Percentiles rank a stretch among this genome's conserved stretches.
phyloP scores from a whole-genome alignment of 2,113 vertebrate genomes.

The Vidua chalybeata region DNA sequence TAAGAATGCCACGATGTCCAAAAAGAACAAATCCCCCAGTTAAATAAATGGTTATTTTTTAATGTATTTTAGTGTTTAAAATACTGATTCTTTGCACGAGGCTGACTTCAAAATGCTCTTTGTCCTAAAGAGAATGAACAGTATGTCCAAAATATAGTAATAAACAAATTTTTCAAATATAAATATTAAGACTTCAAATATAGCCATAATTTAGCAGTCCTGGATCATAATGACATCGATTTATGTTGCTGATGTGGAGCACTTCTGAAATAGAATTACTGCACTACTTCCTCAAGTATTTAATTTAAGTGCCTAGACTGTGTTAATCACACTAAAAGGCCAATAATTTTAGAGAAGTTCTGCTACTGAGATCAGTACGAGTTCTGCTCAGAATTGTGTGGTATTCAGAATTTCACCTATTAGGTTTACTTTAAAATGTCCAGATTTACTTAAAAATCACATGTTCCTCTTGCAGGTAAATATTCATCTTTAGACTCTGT shows the following conservation, averaged over 20 bases:
- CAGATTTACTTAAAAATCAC: not conserved
- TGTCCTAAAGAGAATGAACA: not conserved
- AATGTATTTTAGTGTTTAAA: not conserved
- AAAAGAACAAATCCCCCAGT: not conserved
- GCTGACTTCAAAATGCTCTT: not conserved
- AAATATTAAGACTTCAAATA: not conserved
- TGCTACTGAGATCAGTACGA: not conserved
- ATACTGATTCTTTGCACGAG: not conserved
- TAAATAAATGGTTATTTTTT: not conserved
- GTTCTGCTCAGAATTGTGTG: not conserved
- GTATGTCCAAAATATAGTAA: not conserved
- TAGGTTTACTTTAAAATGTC: not conserved
- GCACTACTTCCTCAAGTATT: not conserved
- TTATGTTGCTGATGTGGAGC: not conserved
- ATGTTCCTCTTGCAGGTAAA: not conserved
- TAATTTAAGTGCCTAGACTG: not conserved
- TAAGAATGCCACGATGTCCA: not conserved
- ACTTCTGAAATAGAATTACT: not conserved
- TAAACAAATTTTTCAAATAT: not conserved
- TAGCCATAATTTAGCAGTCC: not conserved
- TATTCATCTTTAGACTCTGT: not conserved
- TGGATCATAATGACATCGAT: not conserved
- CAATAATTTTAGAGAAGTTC: not conserved
- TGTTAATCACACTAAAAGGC: not conserved
- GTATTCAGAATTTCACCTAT: not conserved